Conservation (phyloP, 2,797 vertebrate genomes). For the Etheostoma perlongum region DNA sequence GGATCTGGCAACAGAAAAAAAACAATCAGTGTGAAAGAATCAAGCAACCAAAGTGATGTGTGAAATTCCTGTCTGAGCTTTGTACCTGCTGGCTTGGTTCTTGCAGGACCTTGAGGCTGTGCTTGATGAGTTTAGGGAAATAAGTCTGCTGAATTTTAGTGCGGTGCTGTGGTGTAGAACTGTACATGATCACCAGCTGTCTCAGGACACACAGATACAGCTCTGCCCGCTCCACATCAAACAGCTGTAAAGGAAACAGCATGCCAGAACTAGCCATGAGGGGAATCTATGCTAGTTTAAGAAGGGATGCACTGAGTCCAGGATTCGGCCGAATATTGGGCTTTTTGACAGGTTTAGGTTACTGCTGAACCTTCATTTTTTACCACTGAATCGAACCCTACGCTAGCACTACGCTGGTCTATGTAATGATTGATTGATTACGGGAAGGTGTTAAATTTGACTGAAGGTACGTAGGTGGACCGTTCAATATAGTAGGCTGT, state of each 20-base stretch:
- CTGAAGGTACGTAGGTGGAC: too few species aligned
- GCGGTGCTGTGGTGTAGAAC: slow-evolving; percentile 66
- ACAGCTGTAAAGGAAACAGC: slow-evolving; percentile 69
- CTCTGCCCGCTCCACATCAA: slow-evolving; percentile 86
- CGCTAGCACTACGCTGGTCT: too few species aligned
- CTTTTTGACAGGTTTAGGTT: too few species aligned
- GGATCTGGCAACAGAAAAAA: slow-evolving; percentile 77
- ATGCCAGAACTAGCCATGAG: background rate
- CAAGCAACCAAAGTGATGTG: background rate
- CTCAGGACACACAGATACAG: slow-evolving; percentile 89
- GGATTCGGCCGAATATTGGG: too few species aligned
- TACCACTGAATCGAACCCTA: too few species aligned
- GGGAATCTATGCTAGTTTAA: background rate
- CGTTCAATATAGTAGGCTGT: too few species aligned
- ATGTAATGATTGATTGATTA: too few species aligned
- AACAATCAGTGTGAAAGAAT: slow-evolving; percentile 17
- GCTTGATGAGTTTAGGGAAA: slow-evolving; percentile 83
- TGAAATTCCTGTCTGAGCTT: background rate
- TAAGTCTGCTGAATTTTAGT: slow-evolving; percentile 73
- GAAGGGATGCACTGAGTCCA: too few species aligned
- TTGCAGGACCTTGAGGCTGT: slow-evolving; percentile 83
- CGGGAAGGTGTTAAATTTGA: too few species aligned
- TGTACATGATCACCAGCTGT: slow-evolving; percentile 80
- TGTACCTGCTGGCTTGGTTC: slow-evolving; percentile 79
- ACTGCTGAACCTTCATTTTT: too few species aligned